Percentiles rank a stretch among this genome's conserved stretches.
Conservation (phyloP, 2,113 vertebrate genomes). For the Serilophus lunatus region DNA sequence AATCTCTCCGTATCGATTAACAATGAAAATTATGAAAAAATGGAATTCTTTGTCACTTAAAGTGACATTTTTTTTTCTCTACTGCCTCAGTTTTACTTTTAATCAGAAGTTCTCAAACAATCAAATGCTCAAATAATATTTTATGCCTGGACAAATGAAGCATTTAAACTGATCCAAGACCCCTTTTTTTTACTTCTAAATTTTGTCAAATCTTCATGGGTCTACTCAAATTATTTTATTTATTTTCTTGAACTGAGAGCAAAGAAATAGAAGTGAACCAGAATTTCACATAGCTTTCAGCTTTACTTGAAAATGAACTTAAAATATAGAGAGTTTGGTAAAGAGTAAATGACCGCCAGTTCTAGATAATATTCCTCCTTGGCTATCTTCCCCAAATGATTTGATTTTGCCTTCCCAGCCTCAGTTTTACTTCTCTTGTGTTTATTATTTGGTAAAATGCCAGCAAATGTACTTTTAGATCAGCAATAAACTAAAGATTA, state of each 20-base stretch:
- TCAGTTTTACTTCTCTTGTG: background rate
- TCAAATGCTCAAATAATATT: background rate
- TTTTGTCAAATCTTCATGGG: background rate
- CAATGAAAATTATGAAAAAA: background rate
- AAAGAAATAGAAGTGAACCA: background rate
- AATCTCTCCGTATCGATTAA: background rate
- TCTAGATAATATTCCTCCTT: background rate
- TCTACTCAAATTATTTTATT: background rate
- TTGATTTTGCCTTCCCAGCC: constrained; percentile 17
- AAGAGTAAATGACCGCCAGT: background rate
- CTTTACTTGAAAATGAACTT: background rate
- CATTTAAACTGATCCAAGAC: background rate
- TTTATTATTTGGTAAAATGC: constrained; percentile 37
- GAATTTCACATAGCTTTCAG: background rate
- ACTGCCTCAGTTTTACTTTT: background rate
- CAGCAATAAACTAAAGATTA: constrained; percentile 6
- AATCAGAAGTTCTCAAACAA: background rate
- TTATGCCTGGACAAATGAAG: background rate
- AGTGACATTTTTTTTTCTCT: background rate
- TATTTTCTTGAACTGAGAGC: background rate
- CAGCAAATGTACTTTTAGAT: constrained; percentile 3
- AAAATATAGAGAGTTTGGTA: background rate
- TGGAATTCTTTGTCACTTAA: background rate
- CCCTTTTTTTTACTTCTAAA: background rate
- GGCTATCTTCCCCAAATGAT: background rate